Evolutionary conservation across 53 echinoderm and acorn worm species (phyloP), one percentile per base, ranked within the genome.

Genomic region (Antedon mediterranea): DNA sequence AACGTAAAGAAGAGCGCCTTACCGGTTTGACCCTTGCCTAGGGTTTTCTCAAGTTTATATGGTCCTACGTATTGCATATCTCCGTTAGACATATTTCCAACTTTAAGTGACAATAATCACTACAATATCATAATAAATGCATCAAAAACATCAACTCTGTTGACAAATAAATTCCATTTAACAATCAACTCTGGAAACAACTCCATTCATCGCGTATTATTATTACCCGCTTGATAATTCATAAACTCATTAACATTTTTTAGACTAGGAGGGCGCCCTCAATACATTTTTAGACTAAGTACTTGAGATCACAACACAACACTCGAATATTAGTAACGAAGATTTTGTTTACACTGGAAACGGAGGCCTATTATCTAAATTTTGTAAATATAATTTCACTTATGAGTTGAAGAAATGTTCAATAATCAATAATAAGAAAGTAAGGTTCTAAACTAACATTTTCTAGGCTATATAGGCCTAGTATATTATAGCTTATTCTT

Each of bases 11-110:
- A 34, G 71, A n/a, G n/a, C n/a, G n/a, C 72, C 88, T 76, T 74
- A 94, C 95, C 95, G 30, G 95, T 94, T 78, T 94, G 95, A 30
- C 95, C 95, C 74, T 94, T 94, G 42, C 95, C 95, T 6, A 94
- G 92, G n/a, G 95, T 94, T 86, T 94, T 94, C 82, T 94, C 95
- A 83, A 94, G 86, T 73, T 92, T 92, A 78, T 94, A 94, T 43
- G 95, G 95, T 77, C 95, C 95, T 43, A 94, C 95, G 85, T 94
- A 89, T 78, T 94, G 95, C 71, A 87, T 89, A 76, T 94, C 95
- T 44, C 85, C 89, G 74, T 83, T 83, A 43, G 92, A 94, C 95
- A 94, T 94, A 76, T 31, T 79, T 76, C 76, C 57, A 57, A 57
- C 2, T 57, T 37, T 57, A 26, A 26, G 23, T 57, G 15, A 57